A percentile compares a stretch with the other conserved stretches of the same genome.
Conservation (phyloP, 2,888 invertebrate species). For the Hartigia nigra region DNA sequence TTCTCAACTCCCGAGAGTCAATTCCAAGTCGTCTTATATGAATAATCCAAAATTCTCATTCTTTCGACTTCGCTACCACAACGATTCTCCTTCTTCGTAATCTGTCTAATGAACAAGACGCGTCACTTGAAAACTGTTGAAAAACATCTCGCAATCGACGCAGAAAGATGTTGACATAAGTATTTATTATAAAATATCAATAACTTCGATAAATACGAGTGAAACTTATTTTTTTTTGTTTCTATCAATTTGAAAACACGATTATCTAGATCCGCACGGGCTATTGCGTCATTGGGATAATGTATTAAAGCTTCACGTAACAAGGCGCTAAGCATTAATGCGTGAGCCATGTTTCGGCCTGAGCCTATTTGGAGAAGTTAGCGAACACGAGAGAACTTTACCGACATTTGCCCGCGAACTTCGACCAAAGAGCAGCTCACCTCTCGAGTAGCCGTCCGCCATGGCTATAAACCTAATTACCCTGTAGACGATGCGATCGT, state of each 20-base stretch:
- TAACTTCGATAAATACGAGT: neutral
- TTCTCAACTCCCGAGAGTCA: neutral
- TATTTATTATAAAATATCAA: fast-evolving
- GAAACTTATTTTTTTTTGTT: fast-evolving
- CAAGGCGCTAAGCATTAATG: constrained; percentile 53
- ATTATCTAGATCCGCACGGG: neutral
- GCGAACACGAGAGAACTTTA: constrained; percentile 35
- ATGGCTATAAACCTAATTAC: neutral
- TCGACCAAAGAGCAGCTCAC: neutral
- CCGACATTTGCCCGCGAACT: constrained; percentile 23
- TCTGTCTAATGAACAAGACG: neutral
- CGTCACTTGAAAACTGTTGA: neutral
- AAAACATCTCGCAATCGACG: neutral
- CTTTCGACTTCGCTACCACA: neutral
- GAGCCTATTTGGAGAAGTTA: constrained; percentile 56
- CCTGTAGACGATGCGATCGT: neutral
- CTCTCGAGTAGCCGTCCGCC: neutral
- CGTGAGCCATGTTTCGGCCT: constrained; percentile 55
- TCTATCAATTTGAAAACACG: neutral
- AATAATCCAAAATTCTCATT: neutral
- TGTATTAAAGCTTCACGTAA: neutral
- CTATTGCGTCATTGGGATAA: neutral
- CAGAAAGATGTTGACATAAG: neutral
- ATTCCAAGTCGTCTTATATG: neutral
- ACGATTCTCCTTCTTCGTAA: neutral